Evolutionary conservation across 92 coral and sea anemone species (phyloP), one percentile per base, ranked within the genome.

Genomic region (Porites lobata): DNA sequence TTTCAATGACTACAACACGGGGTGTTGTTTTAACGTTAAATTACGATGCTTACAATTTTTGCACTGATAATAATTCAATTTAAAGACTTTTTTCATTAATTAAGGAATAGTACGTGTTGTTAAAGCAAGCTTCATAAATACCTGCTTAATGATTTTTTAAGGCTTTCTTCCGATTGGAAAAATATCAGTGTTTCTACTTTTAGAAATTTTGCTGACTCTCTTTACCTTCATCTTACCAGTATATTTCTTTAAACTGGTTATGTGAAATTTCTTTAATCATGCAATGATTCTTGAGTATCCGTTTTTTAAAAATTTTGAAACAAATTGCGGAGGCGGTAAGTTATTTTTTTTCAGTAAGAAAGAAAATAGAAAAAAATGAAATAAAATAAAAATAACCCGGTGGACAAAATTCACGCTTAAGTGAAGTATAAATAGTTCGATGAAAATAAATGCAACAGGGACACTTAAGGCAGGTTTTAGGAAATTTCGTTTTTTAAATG

Each of bases 161-260:
- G 59, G 78, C 53, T 53, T 17, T 75, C 78, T 75, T 75, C 78
- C 78, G 78, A 10, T 56, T 56, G 14, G 78, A 7, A 9, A 14
- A 75, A 75, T 75, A 52, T 75, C 4, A 67, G 47, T 67, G 24
- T 14, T 13, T 67, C 72, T 24, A 52, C n/a, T 9, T 53, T 52
- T 47, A 21, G 78, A 21, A 38, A 9, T 18, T 10, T n/a, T 3
- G 7, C 10, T 50, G 20, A 72, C 24, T 72, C 50, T 72, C 50
- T 47, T 72, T 50, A 72, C 18, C 77, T 50, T 15, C 61, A 6
- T 47, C 8, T 9, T 47, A 21, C 72, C 72, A 67, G 14, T 67
- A 21, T 67, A 43, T 21, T 67, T 8, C 32, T 67, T n/a, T 32
- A 43, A 13, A 1, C 10, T 67, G 43, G 47, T 67, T 62, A 15